Percentiles rank a stretch among this genome's conserved stretches.
phyloP scores from a whole-genome alignment of 1,140 invertebrate genomes.

The Pseudomyrmex flavicornis region DNA sequence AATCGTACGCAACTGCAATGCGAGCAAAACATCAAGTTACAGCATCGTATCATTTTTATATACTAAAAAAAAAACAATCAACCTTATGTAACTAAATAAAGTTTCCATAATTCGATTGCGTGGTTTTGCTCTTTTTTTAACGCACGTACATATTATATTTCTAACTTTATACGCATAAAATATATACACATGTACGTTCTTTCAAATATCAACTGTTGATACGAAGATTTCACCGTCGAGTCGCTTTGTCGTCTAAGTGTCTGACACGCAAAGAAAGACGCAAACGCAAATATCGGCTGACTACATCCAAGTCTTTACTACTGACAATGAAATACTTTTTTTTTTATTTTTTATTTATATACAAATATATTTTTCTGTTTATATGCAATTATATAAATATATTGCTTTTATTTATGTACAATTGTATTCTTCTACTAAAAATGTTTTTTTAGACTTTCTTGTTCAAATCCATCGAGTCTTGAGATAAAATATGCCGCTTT shows the following conservation, averaged over 20 bases:
- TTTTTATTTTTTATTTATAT: neutral
- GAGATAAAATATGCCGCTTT: neutral
- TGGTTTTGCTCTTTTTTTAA: neutral
- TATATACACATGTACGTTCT: neutral
- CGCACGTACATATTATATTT: neutral
- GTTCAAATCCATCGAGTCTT: too few relatives aligned
- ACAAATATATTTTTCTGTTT: neutral
- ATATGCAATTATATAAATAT: too few relatives aligned
- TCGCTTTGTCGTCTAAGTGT: too few relatives aligned
- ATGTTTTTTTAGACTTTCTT: too few relatives aligned
- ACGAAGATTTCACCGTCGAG: neutral
- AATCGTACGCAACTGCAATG: neutral
- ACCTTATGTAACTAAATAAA: constrained; percentile 2
- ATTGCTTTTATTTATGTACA: too few relatives aligned
- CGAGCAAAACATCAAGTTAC: neutral
- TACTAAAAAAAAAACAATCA: neutral
- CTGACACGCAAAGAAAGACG: too few relatives aligned
- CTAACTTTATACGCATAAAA: neutral
- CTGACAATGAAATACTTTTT: neutral
- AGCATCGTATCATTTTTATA: neutral
- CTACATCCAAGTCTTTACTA: neutral
- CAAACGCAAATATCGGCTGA: neutral
- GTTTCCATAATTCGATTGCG: neutral
- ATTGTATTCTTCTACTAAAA: too few relatives aligned
- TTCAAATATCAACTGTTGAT: neutral